Evolutionary conservation across 2,888 invertebrate species (phyloP), one percentile per base, ranked within the genome.

Genomic region (Leptopilina syphax): DNA sequence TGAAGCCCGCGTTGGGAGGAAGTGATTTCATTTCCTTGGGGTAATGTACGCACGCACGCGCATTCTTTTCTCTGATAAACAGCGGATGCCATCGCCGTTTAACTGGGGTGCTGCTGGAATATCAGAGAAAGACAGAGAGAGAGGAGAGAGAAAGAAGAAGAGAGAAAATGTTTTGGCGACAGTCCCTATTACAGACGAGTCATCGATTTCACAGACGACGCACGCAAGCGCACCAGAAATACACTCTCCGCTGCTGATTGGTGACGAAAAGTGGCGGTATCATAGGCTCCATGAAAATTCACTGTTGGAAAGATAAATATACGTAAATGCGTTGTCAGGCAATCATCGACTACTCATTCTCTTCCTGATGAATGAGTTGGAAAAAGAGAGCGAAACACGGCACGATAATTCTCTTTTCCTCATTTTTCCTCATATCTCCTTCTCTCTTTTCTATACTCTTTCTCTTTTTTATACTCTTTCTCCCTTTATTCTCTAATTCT

Each of bases 151-250:
- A n/a, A 10, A 18, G 18, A 18, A 63, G 50, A 54, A 78, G 82
- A 82, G 82, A 80, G 82, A 84, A 82, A 83, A 84, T 85, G 85
- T 86, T 86, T 85, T 86, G 85, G 84, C 85, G 84, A 82, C 82
- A 79, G 82, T 83, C 85, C 80, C 83, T 83, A 83, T 83, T 84
- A 84, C 84, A 81, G 82, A 80, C 84, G 83, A 84, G 82, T 85
- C 85, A 85, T 85, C 85, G 85, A 85, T 85, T 85, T 85, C 85
- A 85, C 83, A 78, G 84, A 82, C 82, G 82, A 80, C 84, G 84
- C 82, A 84, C 86, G 85, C 85, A 85, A 82, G 85, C 85, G 85
- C 86, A 85, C 79, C 78, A 80, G 82, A 81, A 63, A 63, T 63
- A 63, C 24, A 80, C 84, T 83, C 84, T 83, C 83, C 81, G 84